Evolutionary conservation across 2,797 vertebrate genomes (phyloP).

Genomic region (Lepilemur ruficaudatus): DNA sequence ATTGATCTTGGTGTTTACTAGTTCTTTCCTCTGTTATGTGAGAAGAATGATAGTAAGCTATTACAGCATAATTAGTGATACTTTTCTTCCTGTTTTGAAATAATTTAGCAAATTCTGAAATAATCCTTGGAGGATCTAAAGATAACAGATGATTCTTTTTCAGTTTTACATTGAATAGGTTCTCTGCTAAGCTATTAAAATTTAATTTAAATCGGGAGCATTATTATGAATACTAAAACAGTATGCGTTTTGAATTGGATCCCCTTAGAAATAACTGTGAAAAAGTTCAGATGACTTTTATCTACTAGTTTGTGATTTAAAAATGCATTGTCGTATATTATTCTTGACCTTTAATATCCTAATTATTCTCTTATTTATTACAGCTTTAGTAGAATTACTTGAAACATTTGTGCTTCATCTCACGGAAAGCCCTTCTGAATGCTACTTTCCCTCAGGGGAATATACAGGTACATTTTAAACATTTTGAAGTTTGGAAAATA

Average conservation of each 20-base stretch:
- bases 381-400: constrained; percentile 93
- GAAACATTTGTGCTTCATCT: constrained; percentile 90
- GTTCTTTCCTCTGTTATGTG: background rate
- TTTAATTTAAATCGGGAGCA: constrained; percentile 76
- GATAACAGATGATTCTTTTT: constrained; percentile 69
- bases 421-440: constrained; percentile 85
- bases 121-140: constrained; percentile 71
- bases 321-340: constrained; percentile 26
- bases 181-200: constrained; percentile 80
- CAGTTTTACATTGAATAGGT: constrained; percentile 72
- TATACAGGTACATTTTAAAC: constrained; percentile 89
- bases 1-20: background rate
- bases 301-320: constrained; percentile 29
- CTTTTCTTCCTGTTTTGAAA: constrained; percentile 75
- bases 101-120: constrained; percentile 73
- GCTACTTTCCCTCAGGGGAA: constrained; percentile 87
- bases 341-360: constrained; percentile 62
- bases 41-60: constrained; percentile 49
- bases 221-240: constrained; percentile 73
- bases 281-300: constrained; percentile 58
- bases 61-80: constrained; percentile 71
- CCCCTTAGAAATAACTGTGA: constrained; percentile 31
- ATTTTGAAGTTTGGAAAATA: constrained; percentile 29
- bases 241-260: constrained; percentile 66
- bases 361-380: constrained; percentile 75